Evolutionary conservation across 2,113 vertebrate genomes (phyloP).

Genomic region (Hymenochirus boettgeri): DNA sequence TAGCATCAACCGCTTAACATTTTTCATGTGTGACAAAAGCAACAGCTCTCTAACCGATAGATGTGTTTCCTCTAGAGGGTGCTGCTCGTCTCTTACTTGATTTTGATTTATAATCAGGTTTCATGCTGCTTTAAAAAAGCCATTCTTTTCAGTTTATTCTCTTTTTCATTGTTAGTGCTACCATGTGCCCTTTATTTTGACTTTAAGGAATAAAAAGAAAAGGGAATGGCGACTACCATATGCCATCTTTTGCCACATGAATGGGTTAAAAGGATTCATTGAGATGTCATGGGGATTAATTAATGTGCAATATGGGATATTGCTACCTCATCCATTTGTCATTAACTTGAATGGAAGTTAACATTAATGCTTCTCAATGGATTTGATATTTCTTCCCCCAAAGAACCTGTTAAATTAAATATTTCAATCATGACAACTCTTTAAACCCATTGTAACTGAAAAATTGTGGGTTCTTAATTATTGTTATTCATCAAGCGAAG

Average conservation of each 20-base stretch:
- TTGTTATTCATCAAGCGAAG: constrained; percentile 1
- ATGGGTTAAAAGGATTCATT: constrained; percentile 33
- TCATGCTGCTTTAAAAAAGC: constrained; percentile 40
- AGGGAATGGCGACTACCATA: constrained; percentile 47
- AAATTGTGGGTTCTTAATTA: background rate
- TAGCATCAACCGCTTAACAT: constrained; percentile 49
- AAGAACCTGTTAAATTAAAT: constrained; percentile 17
- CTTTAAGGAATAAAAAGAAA: no score
- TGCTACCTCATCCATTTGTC: background rate
- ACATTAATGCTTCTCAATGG: background rate
- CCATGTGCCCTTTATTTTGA: constrained; percentile 41
- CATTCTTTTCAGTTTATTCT: constrained; percentile 47
- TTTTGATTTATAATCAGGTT: constrained; percentile 17
- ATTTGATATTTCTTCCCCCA: constrained; percentile 5
- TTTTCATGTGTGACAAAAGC: constrained; percentile 46
- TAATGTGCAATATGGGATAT: constrained; percentile 12
- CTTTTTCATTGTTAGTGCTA: constrained; percentile 44
- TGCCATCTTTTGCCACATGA: constrained; percentile 23
- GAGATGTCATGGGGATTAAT: constrained; percentile 36
- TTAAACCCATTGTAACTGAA: background rate
- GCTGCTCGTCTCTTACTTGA: constrained; percentile 50
- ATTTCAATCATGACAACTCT: constrained; percentile 26
- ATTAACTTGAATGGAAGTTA: constrained; percentile 18
- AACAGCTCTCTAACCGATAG: constrained; percentile 40
- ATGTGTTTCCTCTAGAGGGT: constrained; percentile 50